Evolutionary conservation across 1,140 invertebrate species (phyloP).

Genomic region (Cotesia typhae): DNA sequence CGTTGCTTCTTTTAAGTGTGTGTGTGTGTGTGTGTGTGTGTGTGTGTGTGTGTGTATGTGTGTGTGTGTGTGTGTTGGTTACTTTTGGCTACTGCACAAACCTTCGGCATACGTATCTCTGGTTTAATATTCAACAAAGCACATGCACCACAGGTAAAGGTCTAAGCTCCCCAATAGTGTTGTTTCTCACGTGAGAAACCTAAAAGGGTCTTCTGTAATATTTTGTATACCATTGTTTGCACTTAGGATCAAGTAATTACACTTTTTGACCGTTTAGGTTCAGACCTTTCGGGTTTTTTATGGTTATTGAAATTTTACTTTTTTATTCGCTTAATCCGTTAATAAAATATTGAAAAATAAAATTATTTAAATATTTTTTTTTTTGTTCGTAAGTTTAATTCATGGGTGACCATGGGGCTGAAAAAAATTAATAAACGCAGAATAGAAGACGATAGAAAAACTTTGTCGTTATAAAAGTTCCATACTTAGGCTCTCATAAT

Average conservation of each 20-base stretch:
- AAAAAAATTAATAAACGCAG: too few species aligned
- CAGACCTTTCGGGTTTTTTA: conserved; percentile 1
- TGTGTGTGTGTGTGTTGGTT: conserved; percentile 21
- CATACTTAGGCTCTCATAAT: too few species aligned
- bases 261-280: conserved; percentile 42
- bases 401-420: too few species aligned
- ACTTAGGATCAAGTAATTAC: conserved; percentile 63
- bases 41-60: conserved; percentile 13
- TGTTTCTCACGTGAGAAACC: conserved; percentile 58
- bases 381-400: neutral
- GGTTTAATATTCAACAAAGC: neutral
- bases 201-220: conserved; percentile 29
- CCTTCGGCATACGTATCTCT: neutral
- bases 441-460: too few species aligned
- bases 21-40: neutral
- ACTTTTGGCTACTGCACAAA: conserved; percentile 15
- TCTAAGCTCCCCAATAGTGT: conserved; percentile 45
- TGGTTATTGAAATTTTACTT: neutral
- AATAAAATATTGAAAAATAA: neutral
- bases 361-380: neutral
- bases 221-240: conserved; percentile 57
- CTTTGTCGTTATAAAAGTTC: too few species aligned
- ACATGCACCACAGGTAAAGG: conserved; percentile 1
- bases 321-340: neutral
- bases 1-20: too few species aligned